Evolutionary conservation across 2,113 vertebrate genomes (phyloP), one percentile per base, ranked within the genome.

Genomic region (Apistogramma diplotaenia): DNA sequence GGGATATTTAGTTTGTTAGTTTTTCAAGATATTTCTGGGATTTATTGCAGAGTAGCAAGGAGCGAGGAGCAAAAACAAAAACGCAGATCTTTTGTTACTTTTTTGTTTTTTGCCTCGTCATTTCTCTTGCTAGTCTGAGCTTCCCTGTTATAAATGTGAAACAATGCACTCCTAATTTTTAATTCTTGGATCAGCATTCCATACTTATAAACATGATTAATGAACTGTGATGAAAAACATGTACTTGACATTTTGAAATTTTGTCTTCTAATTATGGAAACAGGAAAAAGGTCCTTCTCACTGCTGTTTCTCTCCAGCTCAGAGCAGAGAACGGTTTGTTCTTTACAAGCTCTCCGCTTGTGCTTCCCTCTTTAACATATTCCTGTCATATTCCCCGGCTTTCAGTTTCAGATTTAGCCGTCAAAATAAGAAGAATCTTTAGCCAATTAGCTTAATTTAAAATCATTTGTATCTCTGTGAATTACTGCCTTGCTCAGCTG

Each of bases 391-490:
- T 79, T 7, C 27, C 18, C 58, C 4, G 81, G 19, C 46, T 43
- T 33, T 51, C 71, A 25, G 16, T 21, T 74, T 40, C 43, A 56
- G 72, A 83, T 62, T 53, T 23, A 33, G 61, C 49, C 46, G 1
- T 79, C 40, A 71, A 73, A 29, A 46, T 19, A 9, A 74, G 7
- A 86, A 79, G 80, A 65, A 18, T 75, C 23, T 59, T 70, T 15
- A 23, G 53, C 62, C 79, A 83, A 56, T 89, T 79, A 78, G 37
- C 53, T 57, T 57, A 53, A 88, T 85, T 75, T 78, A 13, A 75
- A 78, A 49, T 53, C 1, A 51, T 25, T 88, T 76, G 51, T 25
- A 81, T 76, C 55, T 76, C 29, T 8, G 21, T 40, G 65, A 71
- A 75, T 77, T 21, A 82, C 56, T 29, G 49, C 56, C 0, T 46